A percentile compares a stretch with the other conserved stretches of the same genome.
Conservation (phyloP, 2,888 invertebrate species). For the Drosophila flavopinicola region DNA sequence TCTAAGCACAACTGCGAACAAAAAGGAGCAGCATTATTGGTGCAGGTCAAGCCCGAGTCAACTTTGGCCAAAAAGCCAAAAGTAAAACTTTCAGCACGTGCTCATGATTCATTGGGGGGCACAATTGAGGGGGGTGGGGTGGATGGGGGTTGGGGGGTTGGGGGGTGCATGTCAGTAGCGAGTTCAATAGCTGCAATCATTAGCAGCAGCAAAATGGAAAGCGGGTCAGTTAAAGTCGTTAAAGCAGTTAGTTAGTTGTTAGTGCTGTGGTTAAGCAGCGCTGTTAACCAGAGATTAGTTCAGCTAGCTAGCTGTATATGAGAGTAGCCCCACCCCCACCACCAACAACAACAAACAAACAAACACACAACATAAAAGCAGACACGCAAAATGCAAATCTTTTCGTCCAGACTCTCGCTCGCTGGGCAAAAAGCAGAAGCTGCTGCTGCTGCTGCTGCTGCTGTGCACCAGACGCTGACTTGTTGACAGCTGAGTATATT, state of each 20-base stretch:
- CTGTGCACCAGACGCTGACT: slow-evolving; percentile 66
- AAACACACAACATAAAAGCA: too few relatives aligned
- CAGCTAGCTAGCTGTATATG: too few relatives aligned
- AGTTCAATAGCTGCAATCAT: slow-evolving; percentile 61
- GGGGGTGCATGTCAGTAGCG: slow-evolving; percentile 10
- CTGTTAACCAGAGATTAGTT: slow-evolving; percentile 16
- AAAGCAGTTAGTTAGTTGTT: slow-evolving; percentile 9
- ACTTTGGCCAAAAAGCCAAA: slow-evolving; percentile 43
- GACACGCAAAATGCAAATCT: slow-evolving; percentile 49
- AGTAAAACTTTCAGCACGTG: slow-evolving; percentile 63
- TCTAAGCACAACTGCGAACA: slow-evolving; percentile 26
- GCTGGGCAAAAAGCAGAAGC: background rate
- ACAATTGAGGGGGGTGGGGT: slow-evolving; percentile 34
- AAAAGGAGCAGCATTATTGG: slow-evolving; percentile 19
- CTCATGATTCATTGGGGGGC: slow-evolving; percentile 57
- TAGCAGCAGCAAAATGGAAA: slow-evolving; percentile 22
- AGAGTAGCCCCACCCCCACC: too few relatives aligned
- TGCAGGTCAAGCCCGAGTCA: slow-evolving; percentile 53
- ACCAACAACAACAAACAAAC: background rate
- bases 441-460: slow-evolving; percentile 19
- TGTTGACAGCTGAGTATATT: slow-evolving; percentile 79
- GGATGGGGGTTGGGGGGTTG: background rate
- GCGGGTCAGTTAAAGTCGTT: slow-evolving; percentile 18
- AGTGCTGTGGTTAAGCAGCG: slow-evolving; percentile 16
- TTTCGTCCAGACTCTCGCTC: slow-evolving; percentile 24